These are phyloP conservation scores for Calyptomena viridis DNA, from an alignment of 2,113 vertebrate genomes.

Conservation along the genomic window DNA sequence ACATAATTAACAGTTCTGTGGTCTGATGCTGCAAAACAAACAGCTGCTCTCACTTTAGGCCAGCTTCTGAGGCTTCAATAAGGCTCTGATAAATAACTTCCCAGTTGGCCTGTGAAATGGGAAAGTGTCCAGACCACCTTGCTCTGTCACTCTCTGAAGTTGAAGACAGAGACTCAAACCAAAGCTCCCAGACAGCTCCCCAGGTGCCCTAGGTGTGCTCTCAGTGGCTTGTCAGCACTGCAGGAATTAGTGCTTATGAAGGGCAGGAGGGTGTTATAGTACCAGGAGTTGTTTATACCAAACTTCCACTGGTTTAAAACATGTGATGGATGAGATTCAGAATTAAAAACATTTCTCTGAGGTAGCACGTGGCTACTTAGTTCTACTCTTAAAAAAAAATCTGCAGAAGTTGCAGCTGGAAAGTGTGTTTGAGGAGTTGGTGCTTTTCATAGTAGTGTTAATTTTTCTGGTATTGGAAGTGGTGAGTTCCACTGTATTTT, in stretches of 20 bases:
- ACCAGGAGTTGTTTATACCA: background rate
- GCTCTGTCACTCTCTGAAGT: background rate
- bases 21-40: background rate
- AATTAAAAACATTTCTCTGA: background rate
- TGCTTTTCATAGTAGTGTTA: background rate
- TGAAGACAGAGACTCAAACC: background rate
- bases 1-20: background rate
- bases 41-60: background rate
- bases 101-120: background rate
- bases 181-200: background rate
- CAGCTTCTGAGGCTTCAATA: background rate
- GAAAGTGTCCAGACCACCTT: background rate
- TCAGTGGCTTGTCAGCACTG: background rate
- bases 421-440: background rate
- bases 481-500: background rate
- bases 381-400: background rate
- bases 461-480: background rate
- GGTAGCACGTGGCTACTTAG: background rate
- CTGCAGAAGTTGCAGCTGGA: background rate
- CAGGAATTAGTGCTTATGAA: background rate
- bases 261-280: background rate
- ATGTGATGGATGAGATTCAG: background rate
- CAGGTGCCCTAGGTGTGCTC: background rate
- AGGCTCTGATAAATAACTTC: background rate
- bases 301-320: background rate